phyloP scores from a whole-genome alignment of 1,140 invertebrate species.

The Neodiprion fabricii region DNA sequence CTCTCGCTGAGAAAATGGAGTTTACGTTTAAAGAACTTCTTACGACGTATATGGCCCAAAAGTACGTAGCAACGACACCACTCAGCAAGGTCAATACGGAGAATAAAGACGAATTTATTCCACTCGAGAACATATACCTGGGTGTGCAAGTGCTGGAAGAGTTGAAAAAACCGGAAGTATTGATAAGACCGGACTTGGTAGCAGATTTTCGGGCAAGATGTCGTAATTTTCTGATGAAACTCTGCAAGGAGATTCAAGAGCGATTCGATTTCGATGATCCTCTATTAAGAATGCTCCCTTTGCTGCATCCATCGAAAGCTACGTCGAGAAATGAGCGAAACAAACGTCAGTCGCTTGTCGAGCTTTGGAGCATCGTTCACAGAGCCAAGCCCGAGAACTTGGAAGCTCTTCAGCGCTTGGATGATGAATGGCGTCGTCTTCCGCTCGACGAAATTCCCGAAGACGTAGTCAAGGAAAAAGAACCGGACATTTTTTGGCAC shows the following conservation, averaged over 20 bases:
- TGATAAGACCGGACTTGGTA: slow-evolving; percentile 24
- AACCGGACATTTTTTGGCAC: slow-evolving; percentile 24
- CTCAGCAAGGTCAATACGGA: slow-evolving; percentile 21
- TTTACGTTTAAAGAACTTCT: slow-evolving; percentile 21
- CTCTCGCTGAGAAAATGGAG: slow-evolving; percentile 25
- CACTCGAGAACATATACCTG: slow-evolving; percentile 21
- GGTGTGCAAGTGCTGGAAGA: slow-evolving; percentile 24
- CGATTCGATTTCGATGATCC: slow-evolving; percentile 24
- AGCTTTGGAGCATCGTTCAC: slow-evolving; percentile 20
- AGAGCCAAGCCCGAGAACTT: slow-evolving; percentile 21
- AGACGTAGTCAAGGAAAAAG: slow-evolving; percentile 20
- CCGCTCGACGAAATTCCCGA: slow-evolving; percentile 24
- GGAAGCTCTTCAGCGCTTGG: slow-evolving; percentile 19
- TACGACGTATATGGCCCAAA: slow-evolving; percentile 20
- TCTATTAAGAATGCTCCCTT: slow-evolving; percentile 5
- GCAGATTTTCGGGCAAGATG: slow-evolving; percentile 24
- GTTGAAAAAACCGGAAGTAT: slow-evolving; percentile 22
- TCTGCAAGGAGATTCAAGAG: slow-evolving; percentile 22
- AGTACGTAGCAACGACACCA: slow-evolving; percentile 16
- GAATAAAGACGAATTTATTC: slow-evolving; percentile 18
- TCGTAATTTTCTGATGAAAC: slow-evolving; percentile 19
- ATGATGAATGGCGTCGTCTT: slow-evolving; percentile 24
- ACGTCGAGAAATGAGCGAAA: slow-evolving; percentile 17
- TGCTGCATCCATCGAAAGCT: slow-evolving; percentile 23
- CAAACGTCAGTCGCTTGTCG: slow-evolving; percentile 18